A percentile compares a stretch with the other conserved stretches of the same genome.
These are phyloP conservation scores for Cephus runcator DNA, from an alignment of 2,888 invertebrate species.

Conservation along the genomic window DNA sequence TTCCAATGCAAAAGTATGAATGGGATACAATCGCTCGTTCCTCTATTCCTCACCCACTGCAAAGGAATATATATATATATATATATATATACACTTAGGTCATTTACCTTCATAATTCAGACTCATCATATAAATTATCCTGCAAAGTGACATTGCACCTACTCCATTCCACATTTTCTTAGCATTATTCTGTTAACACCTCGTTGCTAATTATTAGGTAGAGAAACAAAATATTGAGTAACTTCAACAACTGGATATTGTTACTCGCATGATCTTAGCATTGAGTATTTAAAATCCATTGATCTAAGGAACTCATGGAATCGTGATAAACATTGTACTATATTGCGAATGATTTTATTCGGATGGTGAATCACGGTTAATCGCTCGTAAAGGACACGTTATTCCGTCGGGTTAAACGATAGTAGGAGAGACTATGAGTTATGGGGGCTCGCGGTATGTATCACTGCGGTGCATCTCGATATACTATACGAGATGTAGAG, in stretches of 20 bases:
- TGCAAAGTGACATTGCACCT: neutral
- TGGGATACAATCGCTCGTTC: constrained; percentile 68
- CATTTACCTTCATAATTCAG: neutral
- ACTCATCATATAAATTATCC: neutral
- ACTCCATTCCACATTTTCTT: neutral
- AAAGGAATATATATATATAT: neutral
- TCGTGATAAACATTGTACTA: no score
- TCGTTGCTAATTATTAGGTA: neutral
- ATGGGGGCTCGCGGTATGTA: neutral
- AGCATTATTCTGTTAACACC: neutral
- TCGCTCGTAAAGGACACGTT: constrained; percentile 3
- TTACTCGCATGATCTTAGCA: neutral
- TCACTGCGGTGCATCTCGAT: neutral
- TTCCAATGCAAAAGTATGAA: constrained; percentile 73
- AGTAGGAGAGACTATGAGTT: neutral
- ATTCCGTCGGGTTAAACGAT: neutral
- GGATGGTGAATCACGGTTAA: neutral
- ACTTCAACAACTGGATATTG: neutral
- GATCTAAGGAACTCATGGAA: no score
- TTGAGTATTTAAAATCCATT: neutral
- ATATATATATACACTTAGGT: neutral
- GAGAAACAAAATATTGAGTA: neutral
- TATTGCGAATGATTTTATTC: no score
- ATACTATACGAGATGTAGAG: neutral
- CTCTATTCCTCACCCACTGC: constrained; percentile 46